phyloP scores from a whole-genome alignment of 2,888 invertebrate genomes.

The Furcula furcula region DNA sequence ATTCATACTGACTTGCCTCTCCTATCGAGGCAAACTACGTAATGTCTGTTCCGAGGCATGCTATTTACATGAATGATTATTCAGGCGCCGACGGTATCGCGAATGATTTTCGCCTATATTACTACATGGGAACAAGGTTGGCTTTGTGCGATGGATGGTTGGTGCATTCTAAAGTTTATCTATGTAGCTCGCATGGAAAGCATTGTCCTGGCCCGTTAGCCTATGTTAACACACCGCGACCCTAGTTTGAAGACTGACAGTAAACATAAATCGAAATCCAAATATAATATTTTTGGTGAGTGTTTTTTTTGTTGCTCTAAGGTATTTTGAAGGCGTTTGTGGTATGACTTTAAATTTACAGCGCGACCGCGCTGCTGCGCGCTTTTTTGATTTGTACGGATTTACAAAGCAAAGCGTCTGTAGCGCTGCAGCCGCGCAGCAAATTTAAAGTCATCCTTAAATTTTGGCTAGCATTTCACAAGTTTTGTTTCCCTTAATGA shows the following conservation, averaged over 20 bases:
- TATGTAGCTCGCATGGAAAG: slow-evolving; percentile 52
- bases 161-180: slow-evolving; percentile 57
- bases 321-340: too few species aligned
- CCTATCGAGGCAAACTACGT: slow-evolving; percentile 62
- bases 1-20: slow-evolving; percentile 55
- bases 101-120: slow-evolving; percentile 37
- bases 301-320: not conserved
- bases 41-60: slow-evolving; percentile 61
- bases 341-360: too few species aligned
- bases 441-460: too few species aligned
- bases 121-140: slow-evolving; percentile 28
- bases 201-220: slow-evolving; percentile 56
- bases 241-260: slow-evolving; percentile 26
- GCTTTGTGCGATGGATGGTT: slow-evolving; percentile 31
- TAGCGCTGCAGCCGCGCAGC: too few species aligned
- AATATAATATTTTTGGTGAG: slow-evolving; percentile 15
- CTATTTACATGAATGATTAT: slow-evolving; percentile 75
- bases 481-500: too few species aligned
- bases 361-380: too few species aligned
- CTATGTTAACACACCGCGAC: slow-evolving; percentile 53
- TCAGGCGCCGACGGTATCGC: slow-evolving; percentile 35
- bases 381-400: too few species aligned
- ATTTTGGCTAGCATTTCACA: too few species aligned
- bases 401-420: too few species aligned
- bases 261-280: slow-evolving; percentile 39